Percentiles rank a stretch among this genome's conserved stretches.
These are phyloP conservation scores for Sebastes jordani DNA, from an alignment of 2,797 vertebrate species.

Conservation along the genomic window DNA sequence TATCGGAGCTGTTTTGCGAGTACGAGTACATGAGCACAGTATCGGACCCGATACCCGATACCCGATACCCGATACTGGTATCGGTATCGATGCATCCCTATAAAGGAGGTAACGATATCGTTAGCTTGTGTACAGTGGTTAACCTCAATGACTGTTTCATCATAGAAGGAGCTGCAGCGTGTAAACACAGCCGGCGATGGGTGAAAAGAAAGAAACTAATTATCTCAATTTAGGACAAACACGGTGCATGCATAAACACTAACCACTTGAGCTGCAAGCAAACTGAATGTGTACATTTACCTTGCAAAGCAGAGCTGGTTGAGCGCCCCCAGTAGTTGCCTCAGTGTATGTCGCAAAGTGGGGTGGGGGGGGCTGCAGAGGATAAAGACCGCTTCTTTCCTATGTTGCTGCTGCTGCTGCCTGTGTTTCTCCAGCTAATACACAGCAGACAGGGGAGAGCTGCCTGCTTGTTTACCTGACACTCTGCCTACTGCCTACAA, in stretches of 20 bases:
- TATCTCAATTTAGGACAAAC: not conserved
- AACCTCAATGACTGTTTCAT: not conserved
- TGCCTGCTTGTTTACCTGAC: constrained; percentile 44
- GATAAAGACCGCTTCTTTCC: constrained; percentile 30
- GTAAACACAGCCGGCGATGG: constrained; percentile 15
- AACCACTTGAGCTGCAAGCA: not conserved
- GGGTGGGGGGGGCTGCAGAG: constrained; percentile 20
- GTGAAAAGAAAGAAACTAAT: constrained; percentile 5
- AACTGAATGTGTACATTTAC: constrained; percentile 77
- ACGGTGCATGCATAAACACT: not conserved
- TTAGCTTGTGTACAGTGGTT: not conserved
- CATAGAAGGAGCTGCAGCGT: not conserved
- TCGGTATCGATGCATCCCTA: too few relatives aligned
- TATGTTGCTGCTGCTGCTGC: constrained; percentile 3
- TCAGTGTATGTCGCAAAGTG: constrained; percentile 25
- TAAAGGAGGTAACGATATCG: not conserved
- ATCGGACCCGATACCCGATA: too few relatives aligned
- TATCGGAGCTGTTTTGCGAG: too few relatives aligned
- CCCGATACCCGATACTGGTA: too few relatives aligned
- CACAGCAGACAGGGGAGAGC: constrained; percentile 26
- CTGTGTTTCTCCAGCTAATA: constrained; percentile 22
- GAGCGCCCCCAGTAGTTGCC: constrained; percentile 58
- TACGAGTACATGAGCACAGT: too few relatives aligned
- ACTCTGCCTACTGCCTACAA: constrained; percentile 10
- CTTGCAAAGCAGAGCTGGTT: constrained; percentile 76